These are phyloP conservation scores for Acronicta leporina DNA, from an alignment of 2,888 invertebrate genomes.

Conservation along the genomic window DNA sequence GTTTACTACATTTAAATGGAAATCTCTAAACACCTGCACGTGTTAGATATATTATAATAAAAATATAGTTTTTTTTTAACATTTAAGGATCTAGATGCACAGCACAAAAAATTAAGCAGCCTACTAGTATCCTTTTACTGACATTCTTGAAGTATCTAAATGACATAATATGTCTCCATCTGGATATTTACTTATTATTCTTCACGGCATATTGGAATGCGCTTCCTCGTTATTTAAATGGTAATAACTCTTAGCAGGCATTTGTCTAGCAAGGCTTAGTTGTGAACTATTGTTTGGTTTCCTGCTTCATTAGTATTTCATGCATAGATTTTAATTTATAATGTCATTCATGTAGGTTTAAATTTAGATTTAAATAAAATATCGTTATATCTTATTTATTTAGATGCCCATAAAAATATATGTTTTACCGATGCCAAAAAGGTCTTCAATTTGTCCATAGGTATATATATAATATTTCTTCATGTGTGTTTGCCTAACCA, in stretches of 20 bases:
- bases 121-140: conserved; percentile 10
- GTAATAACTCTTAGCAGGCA: conserved; percentile 44
- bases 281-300: conserved; percentile 47
- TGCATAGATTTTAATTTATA: conserved; percentile 29
- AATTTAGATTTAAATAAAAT: no score
- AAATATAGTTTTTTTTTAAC: no score
- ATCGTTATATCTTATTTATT: background rate
- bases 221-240: conserved; percentile 48
- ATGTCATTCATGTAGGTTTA: conserved; percentile 8
- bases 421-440: no score
- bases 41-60: no score
- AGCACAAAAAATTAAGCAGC: conserved; percentile 1
- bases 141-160: conserved; percentile 19
- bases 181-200: conserved; percentile 38
- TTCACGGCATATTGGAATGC: conserved; percentile 26
- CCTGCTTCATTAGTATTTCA: conserved; percentile 43
- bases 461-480: no score
- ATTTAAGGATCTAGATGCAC: background rate
- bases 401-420: no score
- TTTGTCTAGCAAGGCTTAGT: conserved; percentile 34
- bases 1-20: conserved; percentile 1
- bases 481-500: no score
- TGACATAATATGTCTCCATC: conserved; percentile 28
- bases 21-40: no score
- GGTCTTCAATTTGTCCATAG: no score